These are phyloP conservation scores for Rostratula benghalensis DNA, from an alignment of 2,113 vertebrate genomes.

Conservation along the genomic window DNA sequence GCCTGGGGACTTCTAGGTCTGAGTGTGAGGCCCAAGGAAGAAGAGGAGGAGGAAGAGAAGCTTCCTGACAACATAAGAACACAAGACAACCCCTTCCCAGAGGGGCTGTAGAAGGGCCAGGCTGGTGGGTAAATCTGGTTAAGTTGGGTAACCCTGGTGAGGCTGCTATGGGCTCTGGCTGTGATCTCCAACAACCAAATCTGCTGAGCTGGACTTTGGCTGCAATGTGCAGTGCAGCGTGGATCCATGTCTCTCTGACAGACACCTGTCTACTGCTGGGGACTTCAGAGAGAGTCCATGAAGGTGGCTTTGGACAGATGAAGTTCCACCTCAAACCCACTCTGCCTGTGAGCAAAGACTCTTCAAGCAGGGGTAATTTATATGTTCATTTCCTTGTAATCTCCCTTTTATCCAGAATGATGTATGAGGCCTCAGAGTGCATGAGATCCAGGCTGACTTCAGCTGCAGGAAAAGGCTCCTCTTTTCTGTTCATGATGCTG, in stretches of 20 bases:
- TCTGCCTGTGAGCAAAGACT: not conserved
- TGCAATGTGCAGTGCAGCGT: not conserved
- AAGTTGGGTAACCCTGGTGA: not conserved
- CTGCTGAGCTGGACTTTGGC: not conserved
- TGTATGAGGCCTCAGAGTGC: not conserved
- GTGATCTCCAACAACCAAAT: not conserved
- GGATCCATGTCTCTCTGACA: not conserved
- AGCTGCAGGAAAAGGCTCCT: not conserved
- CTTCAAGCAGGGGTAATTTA: not conserved
- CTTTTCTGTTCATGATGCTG: not conserved
- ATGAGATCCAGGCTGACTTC: not conserved
- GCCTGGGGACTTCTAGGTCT: not conserved
- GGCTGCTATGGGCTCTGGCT: not conserved
- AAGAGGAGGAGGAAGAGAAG: not conserved
- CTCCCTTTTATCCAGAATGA: not conserved
- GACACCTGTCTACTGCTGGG: not conserved
- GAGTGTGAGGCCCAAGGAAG: not conserved
- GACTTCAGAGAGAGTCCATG: not conserved
- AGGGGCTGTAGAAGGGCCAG: not conserved
- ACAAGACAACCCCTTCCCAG: not conserved
- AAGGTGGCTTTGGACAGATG: not conserved
- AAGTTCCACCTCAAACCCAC: not conserved
- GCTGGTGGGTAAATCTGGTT: not conserved
- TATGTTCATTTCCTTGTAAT: accelerated
- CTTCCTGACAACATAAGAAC: not conserved